These are phyloP conservation scores for Koerneria pararmatus DNA, from an alignment of 2,888 invertebrate species.

Conservation along the genomic window DNA sequence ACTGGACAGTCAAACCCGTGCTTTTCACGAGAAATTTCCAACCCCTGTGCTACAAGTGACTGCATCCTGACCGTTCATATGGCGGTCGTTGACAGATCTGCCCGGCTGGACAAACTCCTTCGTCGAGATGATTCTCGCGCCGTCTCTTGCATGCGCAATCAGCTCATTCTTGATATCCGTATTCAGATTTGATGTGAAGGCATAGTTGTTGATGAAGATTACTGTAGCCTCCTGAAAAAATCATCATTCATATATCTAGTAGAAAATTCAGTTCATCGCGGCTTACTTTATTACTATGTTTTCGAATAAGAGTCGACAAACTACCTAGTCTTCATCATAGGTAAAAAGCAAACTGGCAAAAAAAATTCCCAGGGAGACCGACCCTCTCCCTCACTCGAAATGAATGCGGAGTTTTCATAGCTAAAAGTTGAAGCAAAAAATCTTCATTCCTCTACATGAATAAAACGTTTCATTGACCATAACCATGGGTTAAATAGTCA, in stretches of 20 bases:
- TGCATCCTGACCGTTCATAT: conserved; percentile 1
- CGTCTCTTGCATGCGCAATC: conserved; percentile 63
- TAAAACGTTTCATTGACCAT: no score
- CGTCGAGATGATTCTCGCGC: conserved; percentile 90
- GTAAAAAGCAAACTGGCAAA: no score
- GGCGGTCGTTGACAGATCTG: background rate
- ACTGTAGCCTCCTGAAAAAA: conserved; percentile 65
- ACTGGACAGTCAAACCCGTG: no score
- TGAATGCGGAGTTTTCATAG: no score
- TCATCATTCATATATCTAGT: background rate
- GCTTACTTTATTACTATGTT: background rate
- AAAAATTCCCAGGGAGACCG: no score
- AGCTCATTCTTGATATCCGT: conserved; percentile 67
- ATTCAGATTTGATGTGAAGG: conserved; percentile 94
- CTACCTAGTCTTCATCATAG: no score
- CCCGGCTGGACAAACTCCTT: conserved; percentile 67
- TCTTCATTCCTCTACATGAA: no score
- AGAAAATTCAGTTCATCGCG: conserved; percentile 3
- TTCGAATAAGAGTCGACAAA: background rate
- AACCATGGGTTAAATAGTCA: no score
- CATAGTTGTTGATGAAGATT: conserved; percentile 99
- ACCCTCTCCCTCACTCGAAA: no score
- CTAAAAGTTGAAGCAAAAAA: no score
- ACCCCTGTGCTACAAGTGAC: no score
- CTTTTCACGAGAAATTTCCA: no score